A percentile compares a stretch with the other conserved stretches of the same genome.
These are phyloP conservation scores for Zaprionus gabonicus DNA, from an alignment of 1,140 invertebrate species.

Conservation along the genomic window DNA sequence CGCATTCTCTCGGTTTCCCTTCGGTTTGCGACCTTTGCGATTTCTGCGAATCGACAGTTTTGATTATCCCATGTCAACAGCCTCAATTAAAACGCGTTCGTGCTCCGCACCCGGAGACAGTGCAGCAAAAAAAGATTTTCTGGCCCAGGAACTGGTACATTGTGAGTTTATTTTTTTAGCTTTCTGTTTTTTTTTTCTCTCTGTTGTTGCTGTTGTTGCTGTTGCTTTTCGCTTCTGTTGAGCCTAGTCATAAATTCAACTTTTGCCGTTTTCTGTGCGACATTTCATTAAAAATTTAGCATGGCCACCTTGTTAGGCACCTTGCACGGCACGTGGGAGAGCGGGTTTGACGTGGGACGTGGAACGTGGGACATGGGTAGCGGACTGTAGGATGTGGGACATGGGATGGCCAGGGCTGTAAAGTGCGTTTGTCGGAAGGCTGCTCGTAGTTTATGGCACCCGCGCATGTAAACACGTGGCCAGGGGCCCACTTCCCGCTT, in stretches of 20 bases:
- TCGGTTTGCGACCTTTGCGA: slow-evolving; percentile 48
- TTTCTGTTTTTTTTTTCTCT: slow-evolving; percentile 1
- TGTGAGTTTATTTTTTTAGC: slow-evolving; percentile 2
- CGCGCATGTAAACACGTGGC: slow-evolving; percentile 66
- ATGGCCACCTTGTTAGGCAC: slow-evolving; percentile 29
- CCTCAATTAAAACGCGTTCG: slow-evolving; percentile 2
- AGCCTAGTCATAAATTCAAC: slow-evolving; percentile 62
- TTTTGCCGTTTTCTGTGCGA: slow-evolving; percentile 61
- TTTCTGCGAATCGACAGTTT: slow-evolving; percentile 9
- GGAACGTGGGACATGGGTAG: background rate
- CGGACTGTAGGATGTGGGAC: background rate
- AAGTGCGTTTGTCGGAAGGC: slow-evolving; percentile 59
- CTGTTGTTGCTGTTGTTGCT: slow-evolving; percentile 2
- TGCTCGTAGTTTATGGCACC: slow-evolving; percentile 54
- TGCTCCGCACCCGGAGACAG: background rate
- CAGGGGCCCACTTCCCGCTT: slow-evolving; percentile 37
- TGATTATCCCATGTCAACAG: slow-evolving; percentile 26
- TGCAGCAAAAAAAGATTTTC: slow-evolving; percentile 31
- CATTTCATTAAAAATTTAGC: slow-evolving; percentile 70
- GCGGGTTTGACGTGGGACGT: background rate
- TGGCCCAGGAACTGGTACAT: background rate
- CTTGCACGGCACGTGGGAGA: slow-evolving; percentile 20
- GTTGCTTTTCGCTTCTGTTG: slow-evolving; percentile 19
- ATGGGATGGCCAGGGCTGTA: slow-evolving; percentile 45
- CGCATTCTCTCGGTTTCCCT: background rate